Evolutionary conservation across 2,797 vertebrate genomes (phyloP).

Genomic region (Gobionotothen gibberifrons): DNA sequence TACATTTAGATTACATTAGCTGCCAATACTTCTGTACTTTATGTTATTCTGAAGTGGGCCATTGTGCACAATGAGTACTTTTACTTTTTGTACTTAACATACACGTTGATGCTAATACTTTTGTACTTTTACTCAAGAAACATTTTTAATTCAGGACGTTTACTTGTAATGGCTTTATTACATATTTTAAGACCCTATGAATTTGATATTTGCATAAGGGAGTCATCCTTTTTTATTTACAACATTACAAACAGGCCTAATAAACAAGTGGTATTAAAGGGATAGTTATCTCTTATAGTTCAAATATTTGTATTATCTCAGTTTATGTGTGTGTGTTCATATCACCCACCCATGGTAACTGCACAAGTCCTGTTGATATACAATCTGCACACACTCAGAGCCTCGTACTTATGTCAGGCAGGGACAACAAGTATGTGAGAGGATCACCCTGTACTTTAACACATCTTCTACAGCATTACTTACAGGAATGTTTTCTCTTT

Average conservation of each 20-base stretch:
- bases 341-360: neutral
- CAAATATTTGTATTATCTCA: neutral
- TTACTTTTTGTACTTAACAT: too few species aligned
- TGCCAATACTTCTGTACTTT: too few species aligned
- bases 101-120: too few species aligned
- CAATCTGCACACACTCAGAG: neutral
- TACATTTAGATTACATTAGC: too few species aligned
- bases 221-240: neutral
- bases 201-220: neutral
- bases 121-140: too few species aligned
- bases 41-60: too few species aligned
- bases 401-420: slow-evolving; percentile 7
- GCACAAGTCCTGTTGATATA: neutral
- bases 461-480: slow-evolving; percentile 28
- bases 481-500: neutral
- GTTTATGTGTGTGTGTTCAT: neutral
- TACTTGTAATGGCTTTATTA: too few species aligned
- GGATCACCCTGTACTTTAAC: slow-evolving; percentile 38
- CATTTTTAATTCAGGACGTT: too few species aligned
- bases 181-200: neutral
- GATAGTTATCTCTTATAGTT: neutral
- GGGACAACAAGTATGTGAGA: slow-evolving; percentile 51
- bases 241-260: neutral
- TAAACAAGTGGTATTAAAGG: neutral
- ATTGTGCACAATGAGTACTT: too few species aligned